Evolutionary conservation across 2,113 vertebrate species (phyloP), one percentile per base, ranked within the genome.

Genomic region (Phasianus colchicus): DNA sequence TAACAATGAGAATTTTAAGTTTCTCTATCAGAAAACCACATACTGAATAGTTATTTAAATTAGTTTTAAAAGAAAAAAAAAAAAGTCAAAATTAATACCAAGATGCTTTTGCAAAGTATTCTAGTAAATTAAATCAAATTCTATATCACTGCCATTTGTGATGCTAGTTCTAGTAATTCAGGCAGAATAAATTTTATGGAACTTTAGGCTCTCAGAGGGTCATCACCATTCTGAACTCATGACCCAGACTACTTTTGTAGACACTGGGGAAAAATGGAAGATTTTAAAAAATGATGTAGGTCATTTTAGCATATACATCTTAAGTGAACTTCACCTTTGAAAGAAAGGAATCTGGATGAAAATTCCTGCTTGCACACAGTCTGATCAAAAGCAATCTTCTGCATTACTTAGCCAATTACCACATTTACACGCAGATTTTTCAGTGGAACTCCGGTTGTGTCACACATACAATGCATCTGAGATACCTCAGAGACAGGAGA

Each of bases 101-200:
- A 61, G 60, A 81, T 74, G 77, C 63, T 5, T 61, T 90, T 81
- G n/a, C 20, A 55, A 43, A 0, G 0, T 43, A 38, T 69, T 85
- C 32, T 70, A 88, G 71, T 11, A 80, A 85, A 83, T 70, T 24
- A 76, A 88, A 80, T 63, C 36, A 83, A 86, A 10, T 70, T 60
- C 86, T 88, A 27, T 80, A 27, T 36, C 36, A 63, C 22, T 0
- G 1, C 22, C 54, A 10, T 83, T 86, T 88, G 10, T 1, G 11
- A 36, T 93, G 20, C 10, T 54, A 38, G 71, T 24, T 73, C 32
- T 61, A 12, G 36, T 65, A 94, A 92, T 81, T 88, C 74, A 38
- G 50, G 50, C 60, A 94, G 69, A 88, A 86, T 20, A 83, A 86
- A 86, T 90, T 25, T 82, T 64, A n/a, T 34, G 7, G 74, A 90